A percentile compares a stretch with the other conserved stretches of the same genome.
Conservation (phyloP, 1,140 invertebrate species). For the Conus betulinus region DNA sequence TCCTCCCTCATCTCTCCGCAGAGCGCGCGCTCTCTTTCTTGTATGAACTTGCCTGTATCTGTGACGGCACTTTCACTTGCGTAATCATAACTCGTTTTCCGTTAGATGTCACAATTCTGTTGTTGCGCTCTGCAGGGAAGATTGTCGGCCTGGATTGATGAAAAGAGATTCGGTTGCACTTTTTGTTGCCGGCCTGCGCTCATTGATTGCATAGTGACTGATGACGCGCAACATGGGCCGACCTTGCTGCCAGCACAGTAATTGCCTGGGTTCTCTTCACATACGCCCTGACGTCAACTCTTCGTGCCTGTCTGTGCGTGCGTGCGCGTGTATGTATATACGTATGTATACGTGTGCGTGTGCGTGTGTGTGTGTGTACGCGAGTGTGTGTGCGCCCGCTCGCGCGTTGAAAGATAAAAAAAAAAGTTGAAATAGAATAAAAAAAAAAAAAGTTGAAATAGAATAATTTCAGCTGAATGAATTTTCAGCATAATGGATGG, state of each 20-base stretch:
- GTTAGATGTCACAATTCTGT: too few species aligned
- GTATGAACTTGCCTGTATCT: neutral
- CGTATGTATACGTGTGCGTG: neutral
- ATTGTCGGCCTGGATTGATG: too few species aligned
- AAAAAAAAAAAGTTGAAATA: conserved; percentile 25
- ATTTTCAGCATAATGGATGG: neutral
- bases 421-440: conserved; percentile 32
- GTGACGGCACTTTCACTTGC: too few species aligned
- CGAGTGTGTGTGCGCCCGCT: neutral
- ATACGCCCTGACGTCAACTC: too few species aligned
- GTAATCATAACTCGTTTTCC: too few species aligned
- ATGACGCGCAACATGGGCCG: too few species aligned
- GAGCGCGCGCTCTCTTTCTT: neutral
- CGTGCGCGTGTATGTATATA: neutral
- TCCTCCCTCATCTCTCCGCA: neutral
- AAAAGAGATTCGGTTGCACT: too few species aligned
- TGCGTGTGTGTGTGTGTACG: neutral
- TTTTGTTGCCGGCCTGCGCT: neutral
- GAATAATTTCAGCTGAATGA: conserved; percentile 27
- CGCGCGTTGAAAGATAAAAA: neutral
- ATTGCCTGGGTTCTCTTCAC: too few species aligned
- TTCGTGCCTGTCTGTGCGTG: neutral
- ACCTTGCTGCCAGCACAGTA: too few species aligned
- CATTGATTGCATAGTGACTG: neutral
- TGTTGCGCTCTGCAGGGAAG: too few species aligned